Evolutionary conservation across 2,797 vertebrate species (phyloP).

Genomic region (Melanotaenia nigrans): DNA sequence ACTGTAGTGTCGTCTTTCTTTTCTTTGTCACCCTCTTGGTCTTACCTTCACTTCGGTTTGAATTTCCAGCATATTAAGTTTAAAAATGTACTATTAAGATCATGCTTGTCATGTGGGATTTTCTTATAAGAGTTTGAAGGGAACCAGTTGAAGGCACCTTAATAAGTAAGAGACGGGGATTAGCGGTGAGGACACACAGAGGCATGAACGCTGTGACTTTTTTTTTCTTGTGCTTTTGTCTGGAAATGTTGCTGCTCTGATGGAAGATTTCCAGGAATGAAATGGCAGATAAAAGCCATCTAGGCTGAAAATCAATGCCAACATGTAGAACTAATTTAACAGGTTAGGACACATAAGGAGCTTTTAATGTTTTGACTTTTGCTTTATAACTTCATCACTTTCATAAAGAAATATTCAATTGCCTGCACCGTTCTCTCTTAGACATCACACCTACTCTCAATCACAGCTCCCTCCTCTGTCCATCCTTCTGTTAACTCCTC

Average conservation of each 20-base stretch:
- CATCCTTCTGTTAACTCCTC: slow-evolving; percentile 39
- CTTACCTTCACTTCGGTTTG: slow-evolving; percentile 13
- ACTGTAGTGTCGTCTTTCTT: slow-evolving; percentile 28
- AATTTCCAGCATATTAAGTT: neutral
- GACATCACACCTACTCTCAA: slow-evolving; percentile 28
- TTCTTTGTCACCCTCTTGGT: slow-evolving; percentile 19
- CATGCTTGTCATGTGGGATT: neutral
- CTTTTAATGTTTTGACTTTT: slow-evolving; percentile 16
- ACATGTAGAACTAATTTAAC: slow-evolving; percentile 7
- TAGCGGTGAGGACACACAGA: neutral
- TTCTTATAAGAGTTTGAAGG: neutral
- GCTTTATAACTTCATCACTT: neutral
- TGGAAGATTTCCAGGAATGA: slow-evolving; percentile 26
- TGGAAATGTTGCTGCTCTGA: slow-evolving; percentile 22
- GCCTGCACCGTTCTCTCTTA: slow-evolving; percentile 29
- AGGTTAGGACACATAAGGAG: neutral
- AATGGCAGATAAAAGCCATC: neutral
- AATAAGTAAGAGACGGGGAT: neutral
- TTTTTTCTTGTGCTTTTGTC: slow-evolving; percentile 12
- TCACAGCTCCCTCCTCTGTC: slow-evolving; percentile 24
- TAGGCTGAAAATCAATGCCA: neutral
- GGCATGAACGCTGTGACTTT: neutral
- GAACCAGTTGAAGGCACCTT: neutral
- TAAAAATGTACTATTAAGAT: neutral
- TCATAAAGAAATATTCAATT: slow-evolving; percentile 20